Conservation (phyloP, 1,140 invertebrate species). For the Eriocheir sinensis region DNA sequence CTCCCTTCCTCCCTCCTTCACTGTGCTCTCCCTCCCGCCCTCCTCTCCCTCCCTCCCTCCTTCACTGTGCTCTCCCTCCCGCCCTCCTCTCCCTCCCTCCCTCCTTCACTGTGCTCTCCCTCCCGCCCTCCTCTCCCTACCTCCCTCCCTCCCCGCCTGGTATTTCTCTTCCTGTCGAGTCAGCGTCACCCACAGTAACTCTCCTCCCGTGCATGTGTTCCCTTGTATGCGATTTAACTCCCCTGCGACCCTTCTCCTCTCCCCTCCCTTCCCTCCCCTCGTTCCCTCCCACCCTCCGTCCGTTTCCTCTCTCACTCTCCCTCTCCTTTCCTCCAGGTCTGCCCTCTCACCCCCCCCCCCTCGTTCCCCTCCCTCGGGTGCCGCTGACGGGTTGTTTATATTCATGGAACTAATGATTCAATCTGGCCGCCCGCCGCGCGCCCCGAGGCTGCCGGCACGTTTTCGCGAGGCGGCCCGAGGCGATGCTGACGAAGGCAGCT, state of each 20-base stretch:
- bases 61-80: too few species aligned
- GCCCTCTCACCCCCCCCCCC: not conserved
- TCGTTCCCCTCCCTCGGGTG: not conserved
- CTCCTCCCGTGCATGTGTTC: conserved; percentile 19
- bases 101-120: too few species aligned
- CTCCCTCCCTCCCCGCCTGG: not conserved
- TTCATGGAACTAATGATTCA: conserved; percentile 42
- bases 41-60: too few species aligned
- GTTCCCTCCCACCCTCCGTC: not conserved
- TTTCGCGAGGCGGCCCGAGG: not conserved
- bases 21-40: not conserved
- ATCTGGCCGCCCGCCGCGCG: conserved; percentile 18
- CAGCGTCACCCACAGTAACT: conserved; percentile 11
- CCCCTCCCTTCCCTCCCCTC: too few species aligned
- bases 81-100: not conserved
- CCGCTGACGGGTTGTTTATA: conserved; percentile 21
- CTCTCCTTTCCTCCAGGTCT: not conserved
- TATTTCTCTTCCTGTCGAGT: conserved; percentile 15
- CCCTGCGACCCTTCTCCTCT: not conserved
- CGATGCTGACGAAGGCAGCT: not conserved
- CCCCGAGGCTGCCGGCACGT: not conserved
- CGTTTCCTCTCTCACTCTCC: not conserved
- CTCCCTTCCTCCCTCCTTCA: not conserved
- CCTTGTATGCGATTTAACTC: conserved; percentile 12
- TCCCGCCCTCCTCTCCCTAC: too few species aligned